Percentiles rank a stretch among this genome's conserved stretches.
phyloP scores from a whole-genome alignment of 2,113 vertebrate species.

The Malurus cyaneus region DNA sequence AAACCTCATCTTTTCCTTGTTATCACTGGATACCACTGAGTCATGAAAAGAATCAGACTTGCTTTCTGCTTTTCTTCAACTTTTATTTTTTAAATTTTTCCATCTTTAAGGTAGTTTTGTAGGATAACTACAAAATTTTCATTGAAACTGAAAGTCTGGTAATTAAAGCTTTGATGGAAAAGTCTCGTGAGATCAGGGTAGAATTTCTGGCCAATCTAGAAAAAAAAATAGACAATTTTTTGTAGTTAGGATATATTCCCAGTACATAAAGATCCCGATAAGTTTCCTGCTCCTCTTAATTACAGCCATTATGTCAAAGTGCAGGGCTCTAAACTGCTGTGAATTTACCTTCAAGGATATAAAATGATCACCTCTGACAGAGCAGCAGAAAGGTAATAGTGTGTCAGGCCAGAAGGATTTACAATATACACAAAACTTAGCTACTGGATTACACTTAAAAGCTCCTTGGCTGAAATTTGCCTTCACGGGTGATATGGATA shows the following conservation, averaged over 20 bases:
- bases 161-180: background rate
- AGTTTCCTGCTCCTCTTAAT: background rate
- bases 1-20: background rate
- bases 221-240: background rate
- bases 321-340: background rate
- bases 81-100: background rate
- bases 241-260: background rate
- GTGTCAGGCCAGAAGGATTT: background rate
- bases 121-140: background rate
- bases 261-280: fast-evolving
- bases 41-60: background rate
- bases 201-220: background rate
- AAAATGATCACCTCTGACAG: background rate
- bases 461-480: background rate
- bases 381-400: background rate
- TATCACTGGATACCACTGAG: background rate
- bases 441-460: background rate
- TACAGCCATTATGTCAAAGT: background rate
- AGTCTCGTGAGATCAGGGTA: background rate
- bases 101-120: background rate
- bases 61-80: background rate
- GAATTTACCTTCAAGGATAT: background rate
- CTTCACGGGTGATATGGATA: background rate
- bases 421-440: fast-evolving
- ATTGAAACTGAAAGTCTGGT: background rate